A percentile compares a stretch with the other conserved stretches of the same genome.
Evolutionary conservation across 2,113 vertebrate species (phyloP).

Genomic region (Paradisaea rubra): DNA sequence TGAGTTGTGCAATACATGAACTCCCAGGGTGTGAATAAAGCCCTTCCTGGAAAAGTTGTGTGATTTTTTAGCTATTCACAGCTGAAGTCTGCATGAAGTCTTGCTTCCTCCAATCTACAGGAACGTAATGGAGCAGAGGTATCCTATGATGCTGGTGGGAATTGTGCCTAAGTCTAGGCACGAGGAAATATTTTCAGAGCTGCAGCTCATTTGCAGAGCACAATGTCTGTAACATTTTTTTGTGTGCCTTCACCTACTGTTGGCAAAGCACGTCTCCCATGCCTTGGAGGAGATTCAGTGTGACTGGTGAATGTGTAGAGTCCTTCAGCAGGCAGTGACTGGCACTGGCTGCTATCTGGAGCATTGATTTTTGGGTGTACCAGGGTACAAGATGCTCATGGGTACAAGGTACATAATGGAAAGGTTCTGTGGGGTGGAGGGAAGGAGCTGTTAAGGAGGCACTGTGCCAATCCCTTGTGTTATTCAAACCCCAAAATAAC

Average conservation of each 20-base stretch:
- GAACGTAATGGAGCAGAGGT: neutral
- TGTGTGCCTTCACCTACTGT: neutral
- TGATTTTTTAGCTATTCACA: neutral
- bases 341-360: neutral
- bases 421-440: neutral
- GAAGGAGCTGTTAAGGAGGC: neutral
- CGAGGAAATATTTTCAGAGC: neutral
- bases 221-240: neutral
- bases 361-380: neutral
- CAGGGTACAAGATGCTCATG: neutral
- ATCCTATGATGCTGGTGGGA: neutral
- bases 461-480: neutral
- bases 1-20: neutral
- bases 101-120: neutral
- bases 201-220: neutral
- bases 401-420: neutral
- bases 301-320: neutral
- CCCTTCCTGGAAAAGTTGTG: neutral
- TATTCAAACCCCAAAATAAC: neutral
- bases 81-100: neutral
- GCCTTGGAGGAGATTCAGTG: neutral
- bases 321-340: neutral
- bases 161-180: neutral
- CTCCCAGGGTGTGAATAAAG: neutral
- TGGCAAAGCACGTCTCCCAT: rapidly evolving